Evolutionary conservation across 2,888 invertebrate species (phyloP).

Genomic region (Lasius platythorax): DNA sequence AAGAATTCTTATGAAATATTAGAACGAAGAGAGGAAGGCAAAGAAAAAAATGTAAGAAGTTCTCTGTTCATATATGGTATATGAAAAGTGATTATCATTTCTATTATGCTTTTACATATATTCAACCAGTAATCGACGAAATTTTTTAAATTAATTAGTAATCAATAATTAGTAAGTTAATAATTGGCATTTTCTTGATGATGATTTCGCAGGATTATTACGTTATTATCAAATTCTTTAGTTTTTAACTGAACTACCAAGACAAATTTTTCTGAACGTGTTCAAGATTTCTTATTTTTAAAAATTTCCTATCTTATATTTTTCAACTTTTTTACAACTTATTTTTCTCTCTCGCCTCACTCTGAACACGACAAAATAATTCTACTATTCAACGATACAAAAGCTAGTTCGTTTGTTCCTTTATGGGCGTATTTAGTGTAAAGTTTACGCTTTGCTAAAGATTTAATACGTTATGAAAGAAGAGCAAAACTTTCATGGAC

Average conservation of each 20-base stretch:
- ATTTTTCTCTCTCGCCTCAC: background rate
- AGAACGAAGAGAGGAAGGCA: background rate
- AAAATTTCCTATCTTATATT: background rate
- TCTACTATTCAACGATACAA: slow-evolving; percentile 9
- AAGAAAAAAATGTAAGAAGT: background rate
- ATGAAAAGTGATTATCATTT: background rate
- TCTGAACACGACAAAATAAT: slow-evolving; percentile 13
- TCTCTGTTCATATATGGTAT: background rate
- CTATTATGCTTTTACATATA: background rate
- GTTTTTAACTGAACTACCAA: background rate
- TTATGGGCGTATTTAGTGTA: slow-evolving; percentile 31
- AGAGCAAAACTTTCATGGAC: slow-evolving; percentile 42
- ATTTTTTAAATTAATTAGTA: background rate
- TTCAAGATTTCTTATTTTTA: background rate
- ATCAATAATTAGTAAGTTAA: background rate
- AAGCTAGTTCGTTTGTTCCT: slow-evolving; percentile 17
- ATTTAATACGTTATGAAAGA: slow-evolving; percentile 34
- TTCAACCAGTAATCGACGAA: background rate
- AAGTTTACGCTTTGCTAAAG: slow-evolving; percentile 44
- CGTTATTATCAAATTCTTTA: background rate
- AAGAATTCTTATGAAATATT: background rate
- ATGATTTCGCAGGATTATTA: background rate
- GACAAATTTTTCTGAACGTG: background rate
- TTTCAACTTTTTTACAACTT: slow-evolving; percentile 11
- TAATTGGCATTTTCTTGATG: background rate